phyloP scores from a whole-genome alignment of 2,797 vertebrate species.

The Columba guinea region DNA sequence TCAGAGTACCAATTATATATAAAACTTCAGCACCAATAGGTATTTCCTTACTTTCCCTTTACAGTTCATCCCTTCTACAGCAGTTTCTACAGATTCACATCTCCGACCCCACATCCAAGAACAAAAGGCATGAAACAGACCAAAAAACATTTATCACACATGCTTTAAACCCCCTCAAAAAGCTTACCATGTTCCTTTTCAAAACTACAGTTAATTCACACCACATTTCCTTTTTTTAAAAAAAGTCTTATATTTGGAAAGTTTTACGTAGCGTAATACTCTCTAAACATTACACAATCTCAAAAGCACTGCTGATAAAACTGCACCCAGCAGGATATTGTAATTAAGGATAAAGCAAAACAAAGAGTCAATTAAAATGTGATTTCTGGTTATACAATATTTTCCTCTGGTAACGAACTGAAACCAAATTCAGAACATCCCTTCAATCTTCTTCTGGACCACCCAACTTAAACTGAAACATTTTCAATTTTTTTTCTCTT shows the following conservation, averaged over 20 bases:
- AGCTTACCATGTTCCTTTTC: neutral
- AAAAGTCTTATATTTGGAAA: neutral
- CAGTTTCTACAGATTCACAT: neutral
- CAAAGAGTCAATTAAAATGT: neutral
- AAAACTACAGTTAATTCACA: constrained; percentile 27
- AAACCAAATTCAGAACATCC: constrained; percentile 5
- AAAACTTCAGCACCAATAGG: constrained; percentile 20
- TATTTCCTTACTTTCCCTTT: constrained; percentile 9
- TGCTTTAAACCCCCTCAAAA: neutral
- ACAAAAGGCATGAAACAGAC: neutral
- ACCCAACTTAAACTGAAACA: neutral
- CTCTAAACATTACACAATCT: constrained; percentile 36
- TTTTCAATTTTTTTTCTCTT: neutral
- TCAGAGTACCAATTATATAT: constrained; percentile 24
- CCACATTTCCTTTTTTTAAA: neutral
- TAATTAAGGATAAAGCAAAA: constrained; percentile 35
- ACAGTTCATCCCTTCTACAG: neutral
- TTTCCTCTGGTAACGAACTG: neutral
- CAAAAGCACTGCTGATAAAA: constrained; percentile 36
- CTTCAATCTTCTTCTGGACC: neutral
- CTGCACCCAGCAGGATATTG: neutral
- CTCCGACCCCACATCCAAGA: neutral
- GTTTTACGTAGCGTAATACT: neutral
- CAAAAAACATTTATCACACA: neutral
- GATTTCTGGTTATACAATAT: neutral